Conservation (phyloP, 2,113 vertebrate genomes). For the Anolis carolinensis region DNA sequence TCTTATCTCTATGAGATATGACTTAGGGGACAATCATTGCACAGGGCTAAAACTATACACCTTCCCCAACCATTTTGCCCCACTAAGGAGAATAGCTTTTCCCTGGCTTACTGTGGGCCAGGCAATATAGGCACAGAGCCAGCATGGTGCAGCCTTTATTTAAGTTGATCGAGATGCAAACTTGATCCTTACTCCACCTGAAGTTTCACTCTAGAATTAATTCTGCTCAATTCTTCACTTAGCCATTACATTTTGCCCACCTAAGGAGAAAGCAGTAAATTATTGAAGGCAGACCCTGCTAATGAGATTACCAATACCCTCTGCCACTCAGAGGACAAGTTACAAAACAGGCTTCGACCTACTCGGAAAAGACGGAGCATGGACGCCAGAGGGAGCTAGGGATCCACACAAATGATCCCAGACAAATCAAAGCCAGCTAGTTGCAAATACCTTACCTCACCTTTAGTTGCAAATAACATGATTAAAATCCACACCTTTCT, state of each 20-base stretch:
- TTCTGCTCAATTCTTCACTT: neutral
- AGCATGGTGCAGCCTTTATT: neutral
- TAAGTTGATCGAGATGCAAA: neutral
- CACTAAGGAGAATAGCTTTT: no score
- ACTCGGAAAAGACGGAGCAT: neutral
- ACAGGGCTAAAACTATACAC: no score
- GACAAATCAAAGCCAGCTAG: neutral
- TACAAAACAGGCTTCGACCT: neutral
- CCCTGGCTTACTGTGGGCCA: no score
- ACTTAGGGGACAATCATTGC: no score
- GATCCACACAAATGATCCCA: conserved; percentile 2
- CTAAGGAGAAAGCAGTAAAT: neutral
- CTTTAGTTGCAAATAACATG: no score
- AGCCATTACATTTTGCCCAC: no score
- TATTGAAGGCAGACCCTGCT: neutral
- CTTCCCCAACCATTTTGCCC: no score
- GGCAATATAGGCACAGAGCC: neutral
- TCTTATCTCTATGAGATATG: no score
- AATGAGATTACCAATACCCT: neutral
- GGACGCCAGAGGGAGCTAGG: conserved; percentile 56
- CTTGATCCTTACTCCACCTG: neutral
- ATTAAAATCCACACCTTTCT: neutral
- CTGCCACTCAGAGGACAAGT: neutral
- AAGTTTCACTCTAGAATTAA: neutral
- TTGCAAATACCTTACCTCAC: no score